phyloP scores from a whole-genome alignment of 1,140 invertebrate species.

The Heliconius eleuchia region DNA sequence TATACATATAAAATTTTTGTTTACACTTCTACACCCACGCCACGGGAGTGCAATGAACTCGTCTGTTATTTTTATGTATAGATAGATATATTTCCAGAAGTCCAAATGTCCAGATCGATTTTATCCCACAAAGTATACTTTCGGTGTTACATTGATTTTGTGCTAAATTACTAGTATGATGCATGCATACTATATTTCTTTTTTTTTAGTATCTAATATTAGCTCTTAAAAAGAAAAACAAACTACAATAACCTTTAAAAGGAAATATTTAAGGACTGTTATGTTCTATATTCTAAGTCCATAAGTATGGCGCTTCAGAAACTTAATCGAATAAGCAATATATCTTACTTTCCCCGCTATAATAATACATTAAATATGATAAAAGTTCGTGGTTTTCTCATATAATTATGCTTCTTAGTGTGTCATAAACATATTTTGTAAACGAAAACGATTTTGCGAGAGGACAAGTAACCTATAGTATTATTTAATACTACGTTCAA shows the following conservation, averaged over 20 bases:
- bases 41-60: constrained; percentile 65
- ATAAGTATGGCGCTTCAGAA: constrained; percentile 2
- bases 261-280: not conserved
- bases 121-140: not conserved
- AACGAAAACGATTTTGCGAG: not conserved
- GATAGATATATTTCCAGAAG: constrained; percentile 26
- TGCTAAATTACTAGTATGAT: not conserved
- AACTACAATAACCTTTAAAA: too few species aligned
- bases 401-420: constrained; percentile 16
- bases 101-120: constrained; percentile 19
- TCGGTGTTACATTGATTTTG: not conserved
- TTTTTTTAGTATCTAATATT: too few species aligned
- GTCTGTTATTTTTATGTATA: constrained; percentile 49
- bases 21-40: constrained; percentile 56
- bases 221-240: too few species aligned
- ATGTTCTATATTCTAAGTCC: not conserved
- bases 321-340: constrained; percentile 21
- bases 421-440: constrained; percentile 23
- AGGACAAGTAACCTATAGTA: constrained; percentile 11
- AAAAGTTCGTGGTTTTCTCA: constrained; percentile 29
- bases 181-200: too few species aligned
- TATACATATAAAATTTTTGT: constrained; percentile 66
- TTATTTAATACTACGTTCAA: not conserved
- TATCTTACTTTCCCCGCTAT: constrained; percentile 30
- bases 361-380: constrained; percentile 23